Conservation (phyloP, 2,888 invertebrate species). For the Cephus sareptanus region DNA sequence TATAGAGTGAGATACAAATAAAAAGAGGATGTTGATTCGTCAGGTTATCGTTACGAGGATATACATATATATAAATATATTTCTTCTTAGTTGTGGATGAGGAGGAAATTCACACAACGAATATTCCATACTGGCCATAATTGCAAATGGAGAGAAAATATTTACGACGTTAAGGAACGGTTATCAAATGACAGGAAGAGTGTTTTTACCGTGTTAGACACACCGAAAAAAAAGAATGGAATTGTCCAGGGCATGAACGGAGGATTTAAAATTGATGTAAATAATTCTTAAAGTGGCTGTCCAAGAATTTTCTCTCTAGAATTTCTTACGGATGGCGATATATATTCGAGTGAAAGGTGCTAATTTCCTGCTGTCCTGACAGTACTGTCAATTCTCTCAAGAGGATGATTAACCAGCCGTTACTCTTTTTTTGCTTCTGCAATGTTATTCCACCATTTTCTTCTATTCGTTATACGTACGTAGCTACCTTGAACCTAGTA, state of each 20-base stretch:
- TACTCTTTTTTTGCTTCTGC: background rate
- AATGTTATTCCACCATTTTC: background rate
- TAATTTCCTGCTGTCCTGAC: background rate
- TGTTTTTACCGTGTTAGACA: background rate
- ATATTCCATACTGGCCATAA: slow-evolving; percentile 43
- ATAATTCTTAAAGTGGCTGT: slow-evolving; percentile 37
- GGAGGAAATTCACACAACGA: slow-evolving; percentile 29
- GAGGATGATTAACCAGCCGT: background rate
- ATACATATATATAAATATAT: background rate
- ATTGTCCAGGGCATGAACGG: slow-evolving; percentile 2
- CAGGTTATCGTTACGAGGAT: slow-evolving; percentile 17
- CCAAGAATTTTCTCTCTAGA: slow-evolving; percentile 16
- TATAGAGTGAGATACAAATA: background rate
- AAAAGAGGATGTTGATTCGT: background rate
- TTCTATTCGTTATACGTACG: background rate
- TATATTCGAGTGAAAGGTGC: slow-evolving; percentile 14
- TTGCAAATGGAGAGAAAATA: slow-evolving; percentile 13
- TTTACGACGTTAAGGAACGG: slow-evolving; percentile 13
- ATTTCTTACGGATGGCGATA: slow-evolving; percentile 9
- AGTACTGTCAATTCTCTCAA: background rate
- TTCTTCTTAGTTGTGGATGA: slow-evolving; percentile 20
- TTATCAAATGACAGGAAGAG: background rate
- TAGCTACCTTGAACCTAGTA: background rate
- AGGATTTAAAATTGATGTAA: slow-evolving; percentile 36
- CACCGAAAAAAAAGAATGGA: background rate